Percentiles rank a stretch among this genome's conserved stretches.
phyloP scores from a whole-genome alignment of 2,113 vertebrate species.

The Saccopteryx bilineata region DNA sequence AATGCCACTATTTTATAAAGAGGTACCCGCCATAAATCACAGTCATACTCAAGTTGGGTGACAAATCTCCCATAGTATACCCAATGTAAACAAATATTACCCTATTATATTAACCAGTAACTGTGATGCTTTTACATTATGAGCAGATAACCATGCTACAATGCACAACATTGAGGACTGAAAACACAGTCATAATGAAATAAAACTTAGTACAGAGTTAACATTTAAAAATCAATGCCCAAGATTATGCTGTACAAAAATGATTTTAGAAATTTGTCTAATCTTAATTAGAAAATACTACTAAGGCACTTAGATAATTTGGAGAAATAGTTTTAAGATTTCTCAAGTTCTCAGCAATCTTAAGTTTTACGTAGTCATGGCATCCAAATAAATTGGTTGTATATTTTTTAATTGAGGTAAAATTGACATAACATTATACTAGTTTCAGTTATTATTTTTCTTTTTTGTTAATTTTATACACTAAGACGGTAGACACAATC shows the following conservation, averaged over 20 bases:
- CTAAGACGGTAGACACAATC: not conserved
- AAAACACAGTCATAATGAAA: conserved; percentile 28
- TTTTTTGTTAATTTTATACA: not conserved
- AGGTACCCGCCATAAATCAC: not conserved
- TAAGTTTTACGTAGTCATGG: not conserved
- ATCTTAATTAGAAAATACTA: conserved; percentile 16
- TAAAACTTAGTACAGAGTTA: not conserved
- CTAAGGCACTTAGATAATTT: not conserved
- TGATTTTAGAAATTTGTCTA: not conserved
- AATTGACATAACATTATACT: not conserved
- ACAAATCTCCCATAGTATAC: not conserved
- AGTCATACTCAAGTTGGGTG: not conserved
- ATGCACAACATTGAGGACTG: not conserved
- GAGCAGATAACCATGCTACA: not conserved
- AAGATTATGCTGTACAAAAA: not conserved
- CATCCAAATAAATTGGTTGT: not conserved
- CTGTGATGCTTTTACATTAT: not conserved
- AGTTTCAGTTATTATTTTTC: not conserved
- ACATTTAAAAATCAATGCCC: not conserved
- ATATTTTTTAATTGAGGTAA: not conserved
- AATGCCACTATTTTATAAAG: not conserved
- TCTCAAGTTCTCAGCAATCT: not conserved
- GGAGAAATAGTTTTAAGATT: not conserved
- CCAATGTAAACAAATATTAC: conserved; percentile 22
- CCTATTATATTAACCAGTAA: not conserved